These are phyloP conservation scores for Girardia tigrina DNA, from an alignment of 2,888 invertebrate species.

Conservation along the genomic window DNA sequence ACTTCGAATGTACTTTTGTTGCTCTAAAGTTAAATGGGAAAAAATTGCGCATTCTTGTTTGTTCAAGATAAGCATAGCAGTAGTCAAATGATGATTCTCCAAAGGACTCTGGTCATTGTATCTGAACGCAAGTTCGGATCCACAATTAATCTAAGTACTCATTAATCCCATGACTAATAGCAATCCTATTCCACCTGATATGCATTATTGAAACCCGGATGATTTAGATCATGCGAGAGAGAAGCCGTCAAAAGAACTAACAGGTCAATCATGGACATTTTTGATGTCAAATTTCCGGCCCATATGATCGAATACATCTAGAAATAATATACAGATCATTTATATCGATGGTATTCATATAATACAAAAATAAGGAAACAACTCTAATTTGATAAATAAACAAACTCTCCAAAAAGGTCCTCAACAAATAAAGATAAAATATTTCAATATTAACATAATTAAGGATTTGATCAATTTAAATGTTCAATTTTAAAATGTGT, in stretches of 20 bases:
- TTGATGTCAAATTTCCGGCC: constrained; percentile 60
- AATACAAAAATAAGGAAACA: too few species aligned
- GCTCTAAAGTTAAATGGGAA: constrained; percentile 23
- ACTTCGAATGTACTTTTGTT: constrained; percentile 52
- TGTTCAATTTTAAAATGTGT: too few species aligned
- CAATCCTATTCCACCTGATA: constrained; percentile 42
- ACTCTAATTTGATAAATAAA: too few species aligned
- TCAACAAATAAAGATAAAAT: too few species aligned
- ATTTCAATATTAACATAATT: too few species aligned
- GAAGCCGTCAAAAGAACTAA: constrained; percentile 54
- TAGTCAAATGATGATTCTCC: constrained; percentile 50
- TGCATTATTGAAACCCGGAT: constrained; percentile 50
- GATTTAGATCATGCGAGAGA: constrained; percentile 50
- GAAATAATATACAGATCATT: too few species aligned
- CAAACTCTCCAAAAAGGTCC: too few species aligned
- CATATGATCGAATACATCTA: constrained; percentile 70
- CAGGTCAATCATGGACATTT: constrained; percentile 63
- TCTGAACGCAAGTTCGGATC: constrained; percentile 47
- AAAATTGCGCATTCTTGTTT: constrained; percentile 10
- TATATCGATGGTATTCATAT: too few species aligned
- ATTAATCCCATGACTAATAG: too few species aligned
- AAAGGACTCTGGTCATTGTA: constrained; percentile 50
- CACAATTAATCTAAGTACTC: constrained; percentile 49
- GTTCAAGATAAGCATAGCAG: constrained; percentile 46
- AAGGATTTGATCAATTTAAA: too few species aligned